phyloP scores from a whole-genome alignment of 2,888 invertebrate species.

The Nymphalis urticae region DNA sequence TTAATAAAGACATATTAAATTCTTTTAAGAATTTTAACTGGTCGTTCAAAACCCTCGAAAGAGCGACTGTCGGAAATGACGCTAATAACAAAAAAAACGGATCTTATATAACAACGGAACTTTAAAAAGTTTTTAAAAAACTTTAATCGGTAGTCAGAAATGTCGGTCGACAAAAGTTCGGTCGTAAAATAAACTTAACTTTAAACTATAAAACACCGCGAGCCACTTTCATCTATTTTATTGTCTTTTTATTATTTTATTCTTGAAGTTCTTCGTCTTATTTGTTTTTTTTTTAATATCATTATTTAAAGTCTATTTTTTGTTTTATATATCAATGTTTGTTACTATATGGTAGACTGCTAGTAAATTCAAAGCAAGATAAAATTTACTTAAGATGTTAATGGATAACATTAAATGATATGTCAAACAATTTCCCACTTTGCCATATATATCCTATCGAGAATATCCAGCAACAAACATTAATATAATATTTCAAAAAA shows the following conservation, averaged over 20 bases:
- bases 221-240: conserved; percentile 10
- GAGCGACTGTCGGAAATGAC: not conserved
- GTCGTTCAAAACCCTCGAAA: not conserved
- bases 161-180: not conserved
- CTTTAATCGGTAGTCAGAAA: not conserved
- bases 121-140: conserved; percentile 5
- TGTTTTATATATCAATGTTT: too few relatives aligned
- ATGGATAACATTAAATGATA: too few relatives aligned
- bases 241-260: not conserved
- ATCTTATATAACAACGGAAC: not conserved
- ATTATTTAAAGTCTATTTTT: not conserved
- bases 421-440: too few relatives aligned
- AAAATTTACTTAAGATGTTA: too few relatives aligned
- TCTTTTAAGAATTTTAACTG: too few relatives aligned
- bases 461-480: too few relatives aligned
- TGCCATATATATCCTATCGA: too few relatives aligned
- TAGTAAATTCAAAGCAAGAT: too few relatives aligned
- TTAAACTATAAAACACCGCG: conserved; percentile 1
- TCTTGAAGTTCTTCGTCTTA: not conserved
- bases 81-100: not conserved
- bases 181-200: conserved; percentile 1
- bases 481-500: too few relatives aligned
- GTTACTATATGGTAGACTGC: too few relatives aligned
- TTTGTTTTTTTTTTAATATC: not conserved
- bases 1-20: too few relatives aligned